A percentile compares a stretch with the other conserved stretches of the same genome.
Conservation (phyloP, 2,113 vertebrate species). For the Tachysurus fulvidraco region DNA sequence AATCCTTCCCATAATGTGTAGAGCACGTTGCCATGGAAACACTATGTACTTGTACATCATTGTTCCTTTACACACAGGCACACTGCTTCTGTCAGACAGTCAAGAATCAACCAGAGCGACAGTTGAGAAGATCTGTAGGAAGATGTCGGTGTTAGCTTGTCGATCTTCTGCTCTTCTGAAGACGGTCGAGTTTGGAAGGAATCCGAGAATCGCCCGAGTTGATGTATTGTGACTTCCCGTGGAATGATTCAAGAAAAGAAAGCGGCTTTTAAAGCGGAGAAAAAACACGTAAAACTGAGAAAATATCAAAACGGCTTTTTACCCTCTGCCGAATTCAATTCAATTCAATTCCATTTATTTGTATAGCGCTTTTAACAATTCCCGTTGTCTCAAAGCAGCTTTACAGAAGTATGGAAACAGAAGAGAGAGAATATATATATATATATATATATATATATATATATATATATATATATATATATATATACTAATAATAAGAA, state of each 20-base stretch:
- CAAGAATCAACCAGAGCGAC: background rate
- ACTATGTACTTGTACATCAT: background rate
- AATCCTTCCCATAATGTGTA: background rate
- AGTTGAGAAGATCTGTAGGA: background rate
- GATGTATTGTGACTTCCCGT: background rate
- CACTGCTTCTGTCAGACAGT: background rate
- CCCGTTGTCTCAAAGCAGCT: too few relatives aligned
- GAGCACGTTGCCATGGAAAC: slow-evolving; percentile 22
- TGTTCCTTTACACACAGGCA: slow-evolving; percentile 1
- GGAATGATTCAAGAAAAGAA: background rate
- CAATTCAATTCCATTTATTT: too few relatives aligned
- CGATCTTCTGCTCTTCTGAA: background rate
- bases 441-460: too few relatives aligned
- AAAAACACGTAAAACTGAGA: background rate
- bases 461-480: too few relatives aligned
- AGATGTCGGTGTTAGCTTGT: background rate
- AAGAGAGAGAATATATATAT: too few relatives aligned
- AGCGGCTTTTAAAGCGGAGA: background rate
- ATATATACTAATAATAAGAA: too few relatives aligned
- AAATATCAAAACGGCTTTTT: background rate
- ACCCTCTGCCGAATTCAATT: too few relatives aligned
- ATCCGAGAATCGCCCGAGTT: background rate
- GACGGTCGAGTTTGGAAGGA: background rate
- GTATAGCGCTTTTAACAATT: too few relatives aligned
- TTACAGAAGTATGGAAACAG: too few relatives aligned